Base-by-base conservation (phyloP, 1,140 invertebrate genomes). In the Schmidtea mediterranea region DNA sequence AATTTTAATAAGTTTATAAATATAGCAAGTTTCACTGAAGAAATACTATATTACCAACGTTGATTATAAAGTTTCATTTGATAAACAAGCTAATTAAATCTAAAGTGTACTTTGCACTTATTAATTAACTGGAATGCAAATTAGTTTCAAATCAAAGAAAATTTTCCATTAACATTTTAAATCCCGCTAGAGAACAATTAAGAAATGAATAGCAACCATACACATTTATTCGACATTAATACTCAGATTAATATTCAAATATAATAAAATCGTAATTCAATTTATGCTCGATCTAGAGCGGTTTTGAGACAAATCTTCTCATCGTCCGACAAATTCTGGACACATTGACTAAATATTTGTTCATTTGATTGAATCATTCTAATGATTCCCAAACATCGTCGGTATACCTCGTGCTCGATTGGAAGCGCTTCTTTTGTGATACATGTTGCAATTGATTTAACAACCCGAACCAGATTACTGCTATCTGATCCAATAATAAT, bases 401-500 rank as follows among this genome's bases (percentile, higher is more conserved):
- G 26, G 39, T 57, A 60, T 10, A 62, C 56, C 9, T 57, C 55
- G 22, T 52, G 52, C 18, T 76, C 72, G 12, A 71, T 62, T 36
- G 76, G 72, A 32, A 95, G 70, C 16, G 78, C 81, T 57, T 82
- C 79, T 58, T 74, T 74, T 48, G 71, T 68, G 60, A 94, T 77
- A 1, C 81, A 79, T 62, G 90, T 82, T 0, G 81, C 80, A 52
- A 95, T 79, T 51, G 87, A 78, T 49, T 74, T 73, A 52, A 95
- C 74, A 50, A 95, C 74, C 51, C 74, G 73, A 21, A 82, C 82
- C 54, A 95, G 70, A 69, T 92, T 92, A 47, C 74, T 69, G 58
- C 86, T 83, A 57, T 82, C 76, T 23, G 71, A 72, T 21, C 81
- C 82, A 56, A 90, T 66, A 40, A 92, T 74, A 36, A 76, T 66